Base-by-base conservation (phyloP, 2,113 vertebrate genomes). In the Eptesicus fuscus region DNA sequence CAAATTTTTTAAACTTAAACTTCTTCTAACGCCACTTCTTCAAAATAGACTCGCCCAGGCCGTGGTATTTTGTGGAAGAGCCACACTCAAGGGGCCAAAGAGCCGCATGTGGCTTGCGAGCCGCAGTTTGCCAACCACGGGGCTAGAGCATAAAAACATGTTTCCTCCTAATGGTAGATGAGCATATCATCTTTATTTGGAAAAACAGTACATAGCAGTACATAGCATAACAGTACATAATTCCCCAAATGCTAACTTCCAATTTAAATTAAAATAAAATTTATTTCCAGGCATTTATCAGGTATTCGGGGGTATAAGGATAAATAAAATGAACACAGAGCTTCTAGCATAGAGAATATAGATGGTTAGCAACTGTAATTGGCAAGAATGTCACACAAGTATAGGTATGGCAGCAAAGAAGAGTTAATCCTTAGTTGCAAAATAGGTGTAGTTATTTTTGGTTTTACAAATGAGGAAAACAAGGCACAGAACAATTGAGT, bases 261-360 rank as follows among this genome's bases (percentile, higher is more conserved):
- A 94, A 73, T 94, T 76, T 83, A 86, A 87, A 92, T 92, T 47
- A 7, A 86, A 86, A 35, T 86, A 86, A 83, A 20, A 56, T 59
- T 77, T 95, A 83, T 83, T 90, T 73, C 23, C 22, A 76, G 69
- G 40, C 11, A 79, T 78, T 42, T 90, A 20, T 40, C n/a, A 91
- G 65, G 40, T 79, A 69, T 47, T 47, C 67, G 30, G 20, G 3
- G 42, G 35, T 61, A 78, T 2, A 70, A 20, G 28, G 12, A 92
- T 79, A 86, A 92, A 74, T 1, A 63, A 92, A 80, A 83, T 65
- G 12, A 73, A 83, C 35, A 63, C 22, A 94, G 17, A 73, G 44
- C 17, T 84, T 71, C 83, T 20, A 79, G 47, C 0, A 67, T 67
- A 47, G 8, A 87, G 63, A 83, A 42, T 63, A 53, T 2, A 88